Conservation (phyloP, 2,113 vertebrate genomes). For the Sinocyclocheilus anophthalmus region DNA sequence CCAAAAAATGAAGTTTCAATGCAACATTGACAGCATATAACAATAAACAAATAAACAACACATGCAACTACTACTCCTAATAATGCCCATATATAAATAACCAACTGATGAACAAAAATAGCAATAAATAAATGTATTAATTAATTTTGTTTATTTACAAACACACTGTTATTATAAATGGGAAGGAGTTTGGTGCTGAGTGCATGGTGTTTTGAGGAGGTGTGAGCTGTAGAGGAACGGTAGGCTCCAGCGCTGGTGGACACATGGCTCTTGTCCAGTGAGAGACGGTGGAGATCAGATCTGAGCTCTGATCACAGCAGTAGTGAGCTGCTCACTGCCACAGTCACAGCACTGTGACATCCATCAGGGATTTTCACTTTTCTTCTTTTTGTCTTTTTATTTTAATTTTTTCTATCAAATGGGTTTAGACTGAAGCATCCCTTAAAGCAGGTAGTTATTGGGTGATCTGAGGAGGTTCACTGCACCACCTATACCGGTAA, state of each 20-base stretch:
- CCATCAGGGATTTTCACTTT: constrained; percentile 63
- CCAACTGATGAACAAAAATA: background rate
- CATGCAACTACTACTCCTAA: background rate
- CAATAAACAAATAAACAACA: too few species aligned
- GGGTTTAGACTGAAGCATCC: constrained; percentile 64
- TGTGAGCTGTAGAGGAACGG: background rate
- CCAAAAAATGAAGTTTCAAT: background rate
- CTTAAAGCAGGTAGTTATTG: constrained; percentile 68
- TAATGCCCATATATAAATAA: background rate
- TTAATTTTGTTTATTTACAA: background rate
- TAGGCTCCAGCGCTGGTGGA: background rate
- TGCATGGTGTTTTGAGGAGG: constrained; percentile 22
- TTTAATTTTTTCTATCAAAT: constrained; percentile 29
- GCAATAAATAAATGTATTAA: background rate
- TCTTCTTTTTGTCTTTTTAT: constrained; percentile 39
- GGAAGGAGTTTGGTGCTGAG: background rate
- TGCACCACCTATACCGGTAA: constrained; percentile 70
- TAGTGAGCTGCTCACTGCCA: constrained; percentile 70
- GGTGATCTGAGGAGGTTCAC: constrained; percentile 69
- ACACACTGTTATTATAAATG: background rate
- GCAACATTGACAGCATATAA: background rate
- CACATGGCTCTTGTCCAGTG: constrained; percentile 73
- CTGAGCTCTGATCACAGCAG: constrained; percentile 75
- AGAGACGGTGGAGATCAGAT: constrained; percentile 77
- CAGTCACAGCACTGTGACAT: constrained; percentile 56